Evolutionary conservation across 2,888 invertebrate species (phyloP).

Genomic region (Tachina lurida): DNA sequence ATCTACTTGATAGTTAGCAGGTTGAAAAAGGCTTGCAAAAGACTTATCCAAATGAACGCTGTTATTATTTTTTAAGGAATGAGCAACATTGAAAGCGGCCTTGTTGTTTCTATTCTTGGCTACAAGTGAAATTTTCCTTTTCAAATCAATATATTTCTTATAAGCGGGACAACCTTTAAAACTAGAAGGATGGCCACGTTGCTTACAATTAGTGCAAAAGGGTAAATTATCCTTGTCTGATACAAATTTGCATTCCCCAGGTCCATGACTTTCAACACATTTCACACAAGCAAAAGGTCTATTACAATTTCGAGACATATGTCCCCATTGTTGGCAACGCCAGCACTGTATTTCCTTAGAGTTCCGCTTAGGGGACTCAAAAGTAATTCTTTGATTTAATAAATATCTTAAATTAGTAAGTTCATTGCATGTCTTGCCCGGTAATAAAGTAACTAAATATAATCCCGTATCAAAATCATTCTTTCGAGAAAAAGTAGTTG

Average conservation of each 20-base stretch:
- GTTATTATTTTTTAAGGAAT: background rate
- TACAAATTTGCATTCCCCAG: background rate
- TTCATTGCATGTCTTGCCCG: background rate
- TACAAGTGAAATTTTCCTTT: background rate
- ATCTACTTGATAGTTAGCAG: background rate
- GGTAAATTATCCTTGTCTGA: background rate
- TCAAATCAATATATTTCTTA: background rate
- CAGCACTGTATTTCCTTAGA: background rate
- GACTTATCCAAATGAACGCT: background rate
- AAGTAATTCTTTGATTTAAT: background rate
- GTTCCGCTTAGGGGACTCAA: background rate
- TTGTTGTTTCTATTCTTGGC: background rate
- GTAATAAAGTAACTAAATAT: conserved; percentile 2
- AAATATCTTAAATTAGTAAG: background rate
- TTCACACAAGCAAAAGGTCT: conserved; percentile 17
- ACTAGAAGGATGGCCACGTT: conserved; percentile 8
- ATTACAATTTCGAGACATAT: conserved; percentile 3
- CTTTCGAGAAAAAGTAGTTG: conserved; percentile 25
- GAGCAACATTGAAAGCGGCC: background rate
- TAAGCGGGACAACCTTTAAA: conserved; percentile 3
- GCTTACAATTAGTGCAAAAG: conserved; percentile 2
- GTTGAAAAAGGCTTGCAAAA: background rate
- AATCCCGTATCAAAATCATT: background rate
- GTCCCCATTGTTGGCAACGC: background rate
- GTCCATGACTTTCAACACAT: conserved; percentile 1